Percentiles rank a stretch among this genome's conserved stretches.
These are phyloP conservation scores for Drosophila oshimai DNA, from an alignment of 1,140 invertebrate species.

Conservation along the genomic window DNA sequence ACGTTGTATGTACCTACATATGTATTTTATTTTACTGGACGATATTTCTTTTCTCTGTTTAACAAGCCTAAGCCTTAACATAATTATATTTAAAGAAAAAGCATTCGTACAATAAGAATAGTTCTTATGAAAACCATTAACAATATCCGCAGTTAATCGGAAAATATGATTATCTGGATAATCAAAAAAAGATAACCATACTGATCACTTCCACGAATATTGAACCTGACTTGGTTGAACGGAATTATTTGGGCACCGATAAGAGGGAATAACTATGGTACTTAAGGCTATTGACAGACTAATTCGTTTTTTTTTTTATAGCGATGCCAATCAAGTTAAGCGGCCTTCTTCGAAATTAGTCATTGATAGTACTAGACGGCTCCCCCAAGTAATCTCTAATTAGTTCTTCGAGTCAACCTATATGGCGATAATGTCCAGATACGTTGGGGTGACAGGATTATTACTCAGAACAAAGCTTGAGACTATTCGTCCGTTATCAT, in stretches of 20 bases:
- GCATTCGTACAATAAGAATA: too few relatives aligned
- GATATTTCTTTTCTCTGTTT: too few relatives aligned
- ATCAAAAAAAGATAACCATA: too few relatives aligned
- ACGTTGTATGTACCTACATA: too few relatives aligned
- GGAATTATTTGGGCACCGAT: neutral
- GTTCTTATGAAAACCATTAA: too few relatives aligned
- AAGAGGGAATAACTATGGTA: neutral
- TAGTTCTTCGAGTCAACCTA: neutral
- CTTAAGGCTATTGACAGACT: neutral
- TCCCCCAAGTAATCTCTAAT: neutral
- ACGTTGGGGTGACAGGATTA: neutral
- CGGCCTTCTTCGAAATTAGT: constrained; percentile 4
- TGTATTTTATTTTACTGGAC: too few relatives aligned
- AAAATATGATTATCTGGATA: too few relatives aligned
- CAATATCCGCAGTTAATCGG: too few relatives aligned
- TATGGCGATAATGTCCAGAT: neutral
- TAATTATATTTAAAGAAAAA: too few relatives aligned
- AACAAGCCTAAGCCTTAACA: too few relatives aligned
- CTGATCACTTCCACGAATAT: neutral
- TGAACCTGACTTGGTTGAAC: neutral
- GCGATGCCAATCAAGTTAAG: neutral
- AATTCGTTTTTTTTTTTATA: neutral
- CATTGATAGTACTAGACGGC: neutral
- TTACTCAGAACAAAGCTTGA: neutral
- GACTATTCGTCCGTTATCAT: neutral